phyloP scores from a whole-genome alignment of 2,888 invertebrate species.

The Chymomyza caudatula region DNA sequence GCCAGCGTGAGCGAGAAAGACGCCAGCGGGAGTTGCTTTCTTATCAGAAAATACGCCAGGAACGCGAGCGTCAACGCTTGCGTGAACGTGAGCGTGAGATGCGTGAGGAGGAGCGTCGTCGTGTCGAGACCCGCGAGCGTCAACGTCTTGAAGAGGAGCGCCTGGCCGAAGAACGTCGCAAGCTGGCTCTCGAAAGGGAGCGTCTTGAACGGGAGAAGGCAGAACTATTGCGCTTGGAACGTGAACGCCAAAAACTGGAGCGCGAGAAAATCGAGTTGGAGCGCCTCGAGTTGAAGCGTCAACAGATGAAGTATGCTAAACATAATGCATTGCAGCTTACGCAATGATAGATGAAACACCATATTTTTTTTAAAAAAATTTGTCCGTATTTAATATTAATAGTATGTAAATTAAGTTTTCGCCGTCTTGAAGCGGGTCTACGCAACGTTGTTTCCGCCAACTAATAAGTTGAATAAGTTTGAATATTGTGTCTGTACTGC shows the following conservation, averaged over 20 bases:
- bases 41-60: conserved; percentile 88
- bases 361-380: conserved; percentile 46
- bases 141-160: conserved; percentile 91
- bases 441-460: conserved; percentile 47
- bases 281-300: conserved; percentile 89
- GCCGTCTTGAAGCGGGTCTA: conserved; percentile 24
- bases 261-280: conserved; percentile 88
- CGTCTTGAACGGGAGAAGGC: conserved; percentile 92
- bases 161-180: conserved; percentile 88
- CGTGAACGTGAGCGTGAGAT: conserved; percentile 90
- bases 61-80: conserved; percentile 87
- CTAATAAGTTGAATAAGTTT: neutral
- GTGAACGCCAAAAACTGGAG: conserved; percentile 89
- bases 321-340: conserved; percentile 29
- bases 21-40: conserved; percentile 83
- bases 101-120: conserved; percentile 87
- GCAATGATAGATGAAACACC: conserved; percentile 39
- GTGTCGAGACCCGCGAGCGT: conserved; percentile 88
- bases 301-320: conserved; percentile 83
- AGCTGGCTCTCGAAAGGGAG: conserved; percentile 89
- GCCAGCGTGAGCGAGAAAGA: conserved; percentile 73
- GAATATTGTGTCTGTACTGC: neutral
- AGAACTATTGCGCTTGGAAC: conserved; percentile 88
- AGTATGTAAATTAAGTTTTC: conserved; percentile 52
- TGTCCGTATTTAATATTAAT: conserved; percentile 41